Evolutionary conservation across 2,797 vertebrate genomes (phyloP).

Genomic region (Galagoides demidoff): DNA sequence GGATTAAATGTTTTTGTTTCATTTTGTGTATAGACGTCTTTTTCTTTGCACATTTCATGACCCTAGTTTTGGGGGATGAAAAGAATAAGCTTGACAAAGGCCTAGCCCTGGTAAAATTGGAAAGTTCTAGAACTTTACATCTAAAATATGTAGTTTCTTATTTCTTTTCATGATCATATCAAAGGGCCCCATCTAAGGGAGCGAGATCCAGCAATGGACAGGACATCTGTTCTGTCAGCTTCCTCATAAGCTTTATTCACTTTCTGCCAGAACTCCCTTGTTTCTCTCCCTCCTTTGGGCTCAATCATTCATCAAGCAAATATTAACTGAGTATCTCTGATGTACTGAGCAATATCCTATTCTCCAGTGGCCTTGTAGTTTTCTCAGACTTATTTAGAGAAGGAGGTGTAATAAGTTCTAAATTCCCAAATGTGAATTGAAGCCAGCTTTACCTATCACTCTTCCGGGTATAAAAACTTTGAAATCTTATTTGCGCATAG

Average conservation of each 20-base stretch:
- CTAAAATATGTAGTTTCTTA: not conserved
- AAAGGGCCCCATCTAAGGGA: not conserved
- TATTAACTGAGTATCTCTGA: not conserved
- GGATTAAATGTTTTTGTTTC: not conserved
- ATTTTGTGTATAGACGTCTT: not conserved
- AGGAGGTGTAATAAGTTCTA: not conserved
- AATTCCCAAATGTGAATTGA: not conserved
- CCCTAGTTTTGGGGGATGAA: not conserved
- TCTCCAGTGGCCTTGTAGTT: not conserved
- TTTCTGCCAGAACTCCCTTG: not conserved
- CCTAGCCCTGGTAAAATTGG: not conserved
- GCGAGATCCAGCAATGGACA: not conserved
- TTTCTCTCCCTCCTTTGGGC: not conserved
- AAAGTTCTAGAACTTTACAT: not conserved
- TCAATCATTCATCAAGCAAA: not conserved
- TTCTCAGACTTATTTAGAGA: constrained; percentile 20
- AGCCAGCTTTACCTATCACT: not conserved
- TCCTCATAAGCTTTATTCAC: not conserved
- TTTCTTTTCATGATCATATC: not conserved
- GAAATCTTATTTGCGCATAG: not conserved
- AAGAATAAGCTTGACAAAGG: not conserved
- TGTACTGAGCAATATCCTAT: not conserved
- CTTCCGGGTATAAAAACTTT: not conserved
- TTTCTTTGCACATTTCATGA: constrained; percentile 11
- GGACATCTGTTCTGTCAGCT: not conserved